Base-by-base conservation (phyloP, 2,888 invertebrate genomes). In the Drosophila conformis region DNA sequence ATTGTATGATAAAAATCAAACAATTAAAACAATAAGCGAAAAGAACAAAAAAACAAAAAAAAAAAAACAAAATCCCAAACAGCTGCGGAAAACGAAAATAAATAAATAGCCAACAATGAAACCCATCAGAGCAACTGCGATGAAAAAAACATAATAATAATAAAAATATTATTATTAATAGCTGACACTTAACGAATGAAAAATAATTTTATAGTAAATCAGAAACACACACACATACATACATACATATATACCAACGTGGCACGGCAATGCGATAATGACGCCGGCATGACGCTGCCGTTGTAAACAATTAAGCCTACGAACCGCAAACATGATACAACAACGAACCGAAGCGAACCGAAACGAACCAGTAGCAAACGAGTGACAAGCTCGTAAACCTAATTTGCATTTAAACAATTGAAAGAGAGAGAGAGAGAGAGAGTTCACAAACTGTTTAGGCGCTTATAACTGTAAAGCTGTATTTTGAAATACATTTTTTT, bases 181-280 rank as follows among this genome's bases (percentile, higher is more conserved):
- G 89, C 81, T 75, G 89, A 89, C 83, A 89, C 87, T 87, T 84
- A 89, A 83, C 89, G 89, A 83, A 87, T 87, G 78, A 72, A 89
- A 66, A 65, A 76, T 70, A 79, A 66, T 85, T 85, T 85, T 70
- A 82, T 73, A 89, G 86, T 89, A 82, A 85, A 85, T 87, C 90
- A 79, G 58, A 53, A 35, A 57, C 48, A 48, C 71, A 56, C 82
- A 48, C 59, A 33, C 54, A 56, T 42, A 29, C 42, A 35, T 21
- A 49, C 18, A 38, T 33, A 38, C 54, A 35, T 29, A 46, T 7
- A 51, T 27, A 31, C 40, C 13, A 21, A 52, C 15, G 38, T 46
- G 58, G 48, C 42, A 48, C 62, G 60, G 56, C 25, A 61, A 53
- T 54, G 69, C 77, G 73, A 76, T 85, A 87, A 85, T 85, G 69